Evolutionary conservation across 2,113 vertebrate species (phyloP).

Genomic region (Pterophyllum scalare): DNA sequence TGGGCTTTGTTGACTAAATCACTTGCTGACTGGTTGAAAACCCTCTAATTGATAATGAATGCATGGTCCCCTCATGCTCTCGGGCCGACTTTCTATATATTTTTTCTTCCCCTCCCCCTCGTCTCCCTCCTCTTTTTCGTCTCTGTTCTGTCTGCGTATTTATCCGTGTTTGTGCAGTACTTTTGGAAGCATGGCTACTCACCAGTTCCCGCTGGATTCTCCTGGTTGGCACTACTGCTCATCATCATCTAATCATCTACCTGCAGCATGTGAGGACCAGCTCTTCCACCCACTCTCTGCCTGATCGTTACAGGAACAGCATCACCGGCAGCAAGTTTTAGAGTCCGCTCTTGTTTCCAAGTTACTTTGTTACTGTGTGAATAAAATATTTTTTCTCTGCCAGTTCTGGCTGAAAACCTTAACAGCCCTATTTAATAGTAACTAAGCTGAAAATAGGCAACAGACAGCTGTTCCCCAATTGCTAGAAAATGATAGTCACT

Average conservation of each 20-base stretch:
- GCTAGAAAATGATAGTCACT: constrained; percentile 11
- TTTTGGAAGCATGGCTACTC: neutral
- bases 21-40: neutral
- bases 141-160: too few species aligned
- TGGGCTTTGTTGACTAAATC: neutral
- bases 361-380: neutral
- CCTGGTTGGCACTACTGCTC: neutral
- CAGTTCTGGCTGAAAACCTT: neutral
- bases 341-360: neutral
- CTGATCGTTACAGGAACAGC: neutral
- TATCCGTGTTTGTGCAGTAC: too few species aligned
- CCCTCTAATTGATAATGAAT: neutral
- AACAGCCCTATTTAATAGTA: neutral
- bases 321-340: neutral
- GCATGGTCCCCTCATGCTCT: neutral
- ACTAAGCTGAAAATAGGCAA: neutral
- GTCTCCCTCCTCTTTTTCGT: too few species aligned
- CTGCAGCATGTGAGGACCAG: neutral
- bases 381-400: neutral
- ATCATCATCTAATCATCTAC: constrained; percentile 1
- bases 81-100: neutral
- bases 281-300: neutral
- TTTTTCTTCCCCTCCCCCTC: neutral
- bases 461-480: constrained; percentile 4
- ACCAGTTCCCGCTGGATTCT: neutral